These are phyloP conservation scores for Hanleya hanleyi DNA, from an alignment of 2,888 invertebrate genomes.

Conservation along the genomic window DNA sequence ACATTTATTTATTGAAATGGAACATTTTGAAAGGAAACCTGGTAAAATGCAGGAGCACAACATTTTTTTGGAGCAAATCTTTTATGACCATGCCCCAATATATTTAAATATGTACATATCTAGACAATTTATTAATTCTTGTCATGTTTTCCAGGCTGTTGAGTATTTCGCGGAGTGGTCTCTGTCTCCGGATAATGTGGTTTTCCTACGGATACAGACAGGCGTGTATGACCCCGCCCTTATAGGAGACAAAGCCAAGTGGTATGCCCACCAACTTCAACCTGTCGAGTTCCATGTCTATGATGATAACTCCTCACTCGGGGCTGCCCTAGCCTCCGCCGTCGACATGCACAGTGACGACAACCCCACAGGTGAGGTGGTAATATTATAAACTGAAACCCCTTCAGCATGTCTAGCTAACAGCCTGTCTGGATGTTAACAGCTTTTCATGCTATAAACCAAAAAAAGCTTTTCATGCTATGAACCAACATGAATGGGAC, in stretches of 20 bases:
- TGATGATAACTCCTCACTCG: slow-evolving; percentile 81
- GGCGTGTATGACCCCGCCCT: slow-evolving; percentile 93
- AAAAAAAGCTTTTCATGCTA: too few species aligned
- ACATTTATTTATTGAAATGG: too few species aligned
- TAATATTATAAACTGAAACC: too few species aligned
- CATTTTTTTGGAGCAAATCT: background rate
- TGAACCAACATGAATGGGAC: too few species aligned
- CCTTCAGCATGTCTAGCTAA: too few species aligned
- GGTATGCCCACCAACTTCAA: slow-evolving; percentile 84
- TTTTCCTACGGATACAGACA: slow-evolving; percentile 97
- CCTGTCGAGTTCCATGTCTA: slow-evolving; percentile 94
- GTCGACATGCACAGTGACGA: slow-evolving; percentile 66
- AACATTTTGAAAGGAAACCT: too few species aligned
- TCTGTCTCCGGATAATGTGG: slow-evolving; percentile 96
- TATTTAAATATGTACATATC: background rate
- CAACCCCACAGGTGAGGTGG: slow-evolving; percentile 69
- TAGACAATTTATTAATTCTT: background rate
- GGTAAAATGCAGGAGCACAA: too few species aligned
- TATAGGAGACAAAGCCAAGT: slow-evolving; percentile 98
- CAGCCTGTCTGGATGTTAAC: too few species aligned
- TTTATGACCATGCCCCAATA: background rate
- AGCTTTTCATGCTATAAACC: too few species aligned
- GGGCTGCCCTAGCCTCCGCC: slow-evolving; percentile 61
- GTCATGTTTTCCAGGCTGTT: slow-evolving; percentile 87
- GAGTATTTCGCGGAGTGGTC: slow-evolving; percentile 99